phyloP scores from a whole-genome alignment of 2,113 vertebrate species.

The Alethe diademata region DNA sequence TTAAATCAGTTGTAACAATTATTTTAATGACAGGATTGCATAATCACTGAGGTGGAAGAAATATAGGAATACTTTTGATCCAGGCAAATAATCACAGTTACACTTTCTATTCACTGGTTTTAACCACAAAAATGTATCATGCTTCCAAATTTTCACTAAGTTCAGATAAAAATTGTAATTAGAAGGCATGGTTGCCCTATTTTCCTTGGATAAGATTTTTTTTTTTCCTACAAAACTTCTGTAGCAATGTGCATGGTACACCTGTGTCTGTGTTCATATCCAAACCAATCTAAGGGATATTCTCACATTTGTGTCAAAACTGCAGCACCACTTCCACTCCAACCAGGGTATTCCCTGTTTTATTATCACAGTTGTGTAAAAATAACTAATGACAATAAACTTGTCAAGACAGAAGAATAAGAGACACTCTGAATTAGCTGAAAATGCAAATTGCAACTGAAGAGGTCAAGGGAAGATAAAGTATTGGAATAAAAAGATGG shows the following conservation, averaged over 20 bases:
- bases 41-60: neutral
- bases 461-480: neutral
- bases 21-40: neutral
- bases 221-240: neutral
- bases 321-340: neutral
- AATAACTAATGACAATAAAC: neutral
- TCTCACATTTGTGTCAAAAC: neutral
- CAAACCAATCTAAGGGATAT: accelerated
- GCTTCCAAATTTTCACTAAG: neutral
- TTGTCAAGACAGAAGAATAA: neutral
- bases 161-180: neutral
- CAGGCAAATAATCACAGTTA: neutral
- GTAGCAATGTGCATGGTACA: neutral
- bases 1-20: neutral
- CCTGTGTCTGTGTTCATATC: neutral
- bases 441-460: neutral
- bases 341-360: neutral
- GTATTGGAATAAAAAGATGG: neutral
- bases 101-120: neutral
- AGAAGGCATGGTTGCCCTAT: accelerated
- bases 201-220: neutral
- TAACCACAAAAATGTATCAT: neutral
- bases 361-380: neutral
- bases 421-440: neutral
- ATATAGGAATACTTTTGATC: neutral